Conservation (phyloP, 2,113 vertebrate genomes). For the Phrynocephalus versicolor region DNA sequence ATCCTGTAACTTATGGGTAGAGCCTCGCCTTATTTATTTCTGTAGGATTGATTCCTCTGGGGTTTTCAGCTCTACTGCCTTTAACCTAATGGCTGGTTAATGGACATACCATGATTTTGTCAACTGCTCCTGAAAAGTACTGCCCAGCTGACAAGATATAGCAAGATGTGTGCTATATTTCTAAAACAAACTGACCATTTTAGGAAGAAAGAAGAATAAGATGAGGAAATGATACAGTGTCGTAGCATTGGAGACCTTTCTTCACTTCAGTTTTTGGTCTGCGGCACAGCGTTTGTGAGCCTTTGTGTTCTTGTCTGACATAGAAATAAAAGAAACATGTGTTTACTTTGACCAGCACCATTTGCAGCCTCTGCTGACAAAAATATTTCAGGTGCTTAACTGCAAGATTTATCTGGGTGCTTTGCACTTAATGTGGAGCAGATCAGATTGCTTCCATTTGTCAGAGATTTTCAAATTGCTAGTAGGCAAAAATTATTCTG, state of each 20-base stretch:
- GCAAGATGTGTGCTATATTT: not conserved
- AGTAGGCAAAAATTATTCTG: slow-evolving; percentile 4
- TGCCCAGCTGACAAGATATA: not conserved
- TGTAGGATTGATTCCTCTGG: not conserved
- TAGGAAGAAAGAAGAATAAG: not conserved
- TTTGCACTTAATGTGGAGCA: not conserved
- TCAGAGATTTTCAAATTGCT: not conserved
- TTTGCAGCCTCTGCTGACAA: not conserved
- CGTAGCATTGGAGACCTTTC: not conserved
- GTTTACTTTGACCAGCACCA: not conserved
- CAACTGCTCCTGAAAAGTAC: not conserved
- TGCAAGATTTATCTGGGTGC: not conserved
- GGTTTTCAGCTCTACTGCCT: too few relatives aligned
- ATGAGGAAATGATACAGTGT: not conserved
- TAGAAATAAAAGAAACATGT: not conserved
- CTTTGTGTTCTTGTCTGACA: not conserved
- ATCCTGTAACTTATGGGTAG: not conserved
- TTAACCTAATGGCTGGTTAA: not conserved
- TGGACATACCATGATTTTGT: not conserved
- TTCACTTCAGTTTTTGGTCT: not conserved
- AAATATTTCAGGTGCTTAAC: not conserved
- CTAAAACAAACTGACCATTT: not conserved
- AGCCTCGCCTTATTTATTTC: not conserved
- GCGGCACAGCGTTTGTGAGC: not conserved
- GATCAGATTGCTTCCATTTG: slow-evolving; percentile 9